These are phyloP conservation scores for Nycticebus coucang DNA, from an alignment of 2,113 vertebrate species.

Conservation along the genomic window DNA sequence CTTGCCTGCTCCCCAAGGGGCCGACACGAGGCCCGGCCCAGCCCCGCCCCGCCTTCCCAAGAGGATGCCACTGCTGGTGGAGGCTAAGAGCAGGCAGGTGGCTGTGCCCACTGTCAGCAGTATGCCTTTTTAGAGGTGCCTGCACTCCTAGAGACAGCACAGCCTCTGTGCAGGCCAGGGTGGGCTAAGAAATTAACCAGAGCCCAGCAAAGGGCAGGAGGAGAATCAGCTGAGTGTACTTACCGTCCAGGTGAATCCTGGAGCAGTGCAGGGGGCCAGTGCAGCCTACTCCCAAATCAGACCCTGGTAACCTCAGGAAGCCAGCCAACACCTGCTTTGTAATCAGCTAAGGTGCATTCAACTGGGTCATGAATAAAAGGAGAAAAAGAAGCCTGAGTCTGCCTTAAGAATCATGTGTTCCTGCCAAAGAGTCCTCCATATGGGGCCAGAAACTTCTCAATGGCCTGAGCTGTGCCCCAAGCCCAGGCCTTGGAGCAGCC, in stretches of 20 bases:
- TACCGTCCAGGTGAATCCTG: background rate
- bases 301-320: background rate
- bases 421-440: background rate
- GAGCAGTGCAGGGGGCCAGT: accelerated
- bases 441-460: background rate
- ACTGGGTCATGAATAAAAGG: background rate
- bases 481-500: background rate
- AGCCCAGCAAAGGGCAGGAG: background rate
- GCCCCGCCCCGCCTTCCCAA: background rate
- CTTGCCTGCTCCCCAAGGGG: accelerated
- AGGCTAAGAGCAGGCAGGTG: background rate
- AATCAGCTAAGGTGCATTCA: background rate
- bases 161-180: background rate
- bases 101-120: background rate
- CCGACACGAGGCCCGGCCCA: background rate
- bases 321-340: no score
- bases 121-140: background rate
- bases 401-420: background rate
- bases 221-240: background rate
- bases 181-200: background rate
- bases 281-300: no score
- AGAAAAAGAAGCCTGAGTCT: background rate
- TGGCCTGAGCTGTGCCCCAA: background rate
- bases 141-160: no score
- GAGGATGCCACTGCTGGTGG: no score